A percentile compares a stretch with the other conserved stretches of the same genome.
Evolutionary conservation across 2,888 invertebrate genomes (phyloP).

Genomic region (Choreutis nemorana): DNA sequence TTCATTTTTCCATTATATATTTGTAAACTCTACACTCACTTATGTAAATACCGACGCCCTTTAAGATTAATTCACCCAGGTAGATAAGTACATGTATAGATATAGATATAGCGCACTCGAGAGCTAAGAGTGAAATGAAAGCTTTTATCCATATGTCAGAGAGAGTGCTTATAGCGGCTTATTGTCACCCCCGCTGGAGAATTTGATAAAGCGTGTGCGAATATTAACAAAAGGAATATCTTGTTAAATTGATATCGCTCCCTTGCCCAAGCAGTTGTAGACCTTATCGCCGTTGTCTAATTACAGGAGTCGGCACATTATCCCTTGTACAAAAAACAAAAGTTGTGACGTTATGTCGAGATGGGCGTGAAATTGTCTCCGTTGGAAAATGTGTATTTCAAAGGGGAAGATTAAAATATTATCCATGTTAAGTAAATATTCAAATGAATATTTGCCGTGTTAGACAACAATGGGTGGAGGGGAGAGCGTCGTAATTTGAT

Average conservation of each 20-base stretch:
- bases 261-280: conserved; percentile 27
- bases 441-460: conserved; percentile 69
- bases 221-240: conserved; percentile 69
- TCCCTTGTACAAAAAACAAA: conserved; percentile 23
- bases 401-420: conserved; percentile 69
- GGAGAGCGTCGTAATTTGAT: conserved; percentile 59
- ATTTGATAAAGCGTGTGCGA: conserved; percentile 68
- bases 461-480: conserved; percentile 62
- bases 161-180: conserved; percentile 66
- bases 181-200: conserved; percentile 67
- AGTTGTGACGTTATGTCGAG: conserved; percentile 39
- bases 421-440: conserved; percentile 69
- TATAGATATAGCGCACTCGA: conserved; percentile 34
- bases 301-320: conserved; percentile 20
- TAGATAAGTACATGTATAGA: background rate
- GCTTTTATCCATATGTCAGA: conserved; percentile 67
- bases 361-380: conserved; percentile 62
- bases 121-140: conserved; percentile 64
- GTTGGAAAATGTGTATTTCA: conserved; percentile 66
- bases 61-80: background rate
- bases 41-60: too few relatives aligned
- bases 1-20: too few relatives aligned
- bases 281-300: conserved; percentile 19
- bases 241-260: conserved; percentile 63
- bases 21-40: too few relatives aligned